Base-by-base conservation (phyloP, 2,113 vertebrate species). In the Xenopus laevis region DNA sequence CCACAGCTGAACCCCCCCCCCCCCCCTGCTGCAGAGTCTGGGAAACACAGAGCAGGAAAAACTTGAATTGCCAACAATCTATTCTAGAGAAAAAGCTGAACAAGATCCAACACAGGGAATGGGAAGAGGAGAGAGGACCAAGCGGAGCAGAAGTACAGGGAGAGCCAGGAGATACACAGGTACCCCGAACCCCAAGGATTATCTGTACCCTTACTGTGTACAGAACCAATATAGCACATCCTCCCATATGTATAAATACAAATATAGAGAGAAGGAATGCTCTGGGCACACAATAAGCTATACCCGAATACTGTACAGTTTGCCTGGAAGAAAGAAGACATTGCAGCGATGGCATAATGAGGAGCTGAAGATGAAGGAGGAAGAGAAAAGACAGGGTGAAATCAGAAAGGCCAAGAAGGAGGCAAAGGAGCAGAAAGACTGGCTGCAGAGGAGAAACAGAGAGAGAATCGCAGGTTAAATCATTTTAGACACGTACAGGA, bases 321-420 rank as follows among this genome's bases (percentile, higher is more conserved):
- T 79, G 16, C 33, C 50, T 6, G 82, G 71, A 73, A 88, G 87
- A 78, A 83, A 79, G 66, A 84, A 83, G 81, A 78, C 7, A 40
- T 63, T 78, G 71, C 50, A 79, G 60, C 71, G 73, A 20, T 55
- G 78, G 27, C 21, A 81, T 50, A 68, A 72, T 61, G 80, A 79
- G 77, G 78, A 44, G 27, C 40, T 71, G 21, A 79, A 68, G 45
- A 21, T 33, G 58, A 69, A 78, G 21, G 73, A 74, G 46, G 8
- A 61, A 45, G 70, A 53, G 47, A 58, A 17, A 60, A 70, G 13
- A 53, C n/a, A 68, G 16, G 8, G 10, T 47, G 50, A n/a, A 10
- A 59, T 0, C 33, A 65, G 47, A 60, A 79, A 58, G 0, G 2
- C 77, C 10, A 76, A 79, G 44, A 0, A 17, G 72, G 47, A 79